A percentile compares a stretch with the other conserved stretches of the same genome.
phyloP scores from a whole-genome alignment of 2,888 invertebrate genomes.

The Plagodis pulveraria region DNA sequence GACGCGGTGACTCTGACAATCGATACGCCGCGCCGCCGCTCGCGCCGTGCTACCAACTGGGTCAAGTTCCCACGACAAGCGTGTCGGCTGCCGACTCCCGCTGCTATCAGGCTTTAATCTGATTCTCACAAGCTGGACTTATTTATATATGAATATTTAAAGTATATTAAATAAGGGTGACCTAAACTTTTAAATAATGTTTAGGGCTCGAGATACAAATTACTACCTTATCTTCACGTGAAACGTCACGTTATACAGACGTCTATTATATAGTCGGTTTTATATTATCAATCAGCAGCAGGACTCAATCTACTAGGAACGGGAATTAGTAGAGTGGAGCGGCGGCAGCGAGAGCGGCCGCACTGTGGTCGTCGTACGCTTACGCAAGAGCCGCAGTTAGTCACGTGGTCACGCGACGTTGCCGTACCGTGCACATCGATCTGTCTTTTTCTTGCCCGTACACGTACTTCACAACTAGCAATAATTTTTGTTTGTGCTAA shows the following conservation, averaged over 20 bases:
- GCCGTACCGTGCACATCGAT: conserved; percentile 63
- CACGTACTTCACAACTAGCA: conserved; percentile 67
- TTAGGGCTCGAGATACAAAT: no score
- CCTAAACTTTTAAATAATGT: no score
- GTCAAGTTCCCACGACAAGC: conserved; percentile 81
- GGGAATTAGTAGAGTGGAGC: conserved; percentile 40
- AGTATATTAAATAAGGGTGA: no score
- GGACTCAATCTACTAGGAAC: conserved; percentile 8
- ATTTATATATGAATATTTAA: no score
- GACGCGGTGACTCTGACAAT: conserved; percentile 76
- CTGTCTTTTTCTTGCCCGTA: conserved; percentile 68
- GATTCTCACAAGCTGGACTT: not conserved
- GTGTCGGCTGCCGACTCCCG: conserved; percentile 55
- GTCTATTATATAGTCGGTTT: not conserved
- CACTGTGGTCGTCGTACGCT: conserved; percentile 73
- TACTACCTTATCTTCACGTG: no score
- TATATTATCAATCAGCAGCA: conserved; percentile 13
- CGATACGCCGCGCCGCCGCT: conserved; percentile 72
- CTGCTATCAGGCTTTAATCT: conserved; percentile 3
- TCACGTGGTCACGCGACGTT: conserved; percentile 80
- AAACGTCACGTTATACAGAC: no score
- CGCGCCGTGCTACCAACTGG: conserved; percentile 73
- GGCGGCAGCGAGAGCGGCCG: conserved; percentile 49
- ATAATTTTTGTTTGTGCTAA: conserved; percentile 79
- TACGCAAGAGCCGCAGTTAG: conserved; percentile 80